Percentiles rank a stretch among this genome's conserved stretches.
phyloP scores from a whole-genome alignment of 2,113 vertebrate genomes.

The Micronycteris hirsuta region DNA sequence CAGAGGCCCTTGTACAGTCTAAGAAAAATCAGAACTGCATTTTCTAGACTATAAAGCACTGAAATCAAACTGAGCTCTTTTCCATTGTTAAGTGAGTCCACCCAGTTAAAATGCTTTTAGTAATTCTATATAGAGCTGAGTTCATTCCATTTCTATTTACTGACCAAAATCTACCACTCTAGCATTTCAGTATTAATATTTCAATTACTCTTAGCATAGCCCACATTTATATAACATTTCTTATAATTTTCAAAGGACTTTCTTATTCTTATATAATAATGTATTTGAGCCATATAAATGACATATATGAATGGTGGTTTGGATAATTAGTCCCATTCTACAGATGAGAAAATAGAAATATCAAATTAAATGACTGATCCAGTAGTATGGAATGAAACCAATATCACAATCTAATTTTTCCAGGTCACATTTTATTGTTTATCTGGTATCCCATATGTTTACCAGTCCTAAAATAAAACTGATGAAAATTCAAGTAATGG shows the following conservation, averaged over 20 bases:
- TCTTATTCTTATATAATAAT: background rate
- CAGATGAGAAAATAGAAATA: conserved; percentile 27
- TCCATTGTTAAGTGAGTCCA: background rate
- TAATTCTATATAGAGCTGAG: background rate
- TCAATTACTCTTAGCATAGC: background rate
- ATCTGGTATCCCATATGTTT: conserved; percentile 23
- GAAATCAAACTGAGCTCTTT: background rate
- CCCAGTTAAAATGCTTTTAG: background rate
- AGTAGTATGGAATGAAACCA: background rate
- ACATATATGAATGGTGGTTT: background rate
- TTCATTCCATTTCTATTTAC: background rate
- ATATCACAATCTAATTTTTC: background rate
- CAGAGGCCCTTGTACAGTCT: background rate
- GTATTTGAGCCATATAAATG: background rate
- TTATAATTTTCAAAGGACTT: conserved; percentile 1
- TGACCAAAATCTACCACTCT: background rate
- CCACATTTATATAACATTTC: background rate
- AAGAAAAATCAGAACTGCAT: background rate
- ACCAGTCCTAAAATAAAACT: conserved; percentile 35
- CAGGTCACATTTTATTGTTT: conserved; percentile 15
- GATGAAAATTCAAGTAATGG: conserved; percentile 47
- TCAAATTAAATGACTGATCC: background rate
- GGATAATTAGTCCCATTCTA: background rate
- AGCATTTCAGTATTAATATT: background rate
- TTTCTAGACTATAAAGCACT: conserved; percentile 33